Evolutionary conservation across 2,113 vertebrate species (phyloP).

Genomic region (Poecile atricapillus): DNA sequence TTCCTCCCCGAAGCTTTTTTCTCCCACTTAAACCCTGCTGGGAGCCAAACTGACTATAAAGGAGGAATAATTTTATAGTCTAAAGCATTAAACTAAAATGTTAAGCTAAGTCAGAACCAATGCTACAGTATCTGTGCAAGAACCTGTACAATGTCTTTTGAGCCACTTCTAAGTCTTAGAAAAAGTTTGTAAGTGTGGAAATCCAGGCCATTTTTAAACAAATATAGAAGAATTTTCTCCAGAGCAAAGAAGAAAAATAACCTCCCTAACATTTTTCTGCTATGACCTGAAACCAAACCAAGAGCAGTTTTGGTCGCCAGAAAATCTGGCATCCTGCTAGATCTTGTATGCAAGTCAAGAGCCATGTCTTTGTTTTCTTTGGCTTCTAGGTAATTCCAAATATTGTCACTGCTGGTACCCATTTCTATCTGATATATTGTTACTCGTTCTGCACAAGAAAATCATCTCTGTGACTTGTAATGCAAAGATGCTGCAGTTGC

Average conservation of each 20-base stretch:
- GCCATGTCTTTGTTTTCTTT: neutral
- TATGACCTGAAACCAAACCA: neutral
- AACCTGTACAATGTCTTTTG: neutral
- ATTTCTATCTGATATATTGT: neutral
- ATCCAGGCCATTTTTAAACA: neutral
- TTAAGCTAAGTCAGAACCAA: neutral
- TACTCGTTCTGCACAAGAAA: neutral
- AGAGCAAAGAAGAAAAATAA: neutral
- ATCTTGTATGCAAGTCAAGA: neutral
- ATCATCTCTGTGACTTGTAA: neutral
- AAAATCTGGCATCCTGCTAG: neutral
- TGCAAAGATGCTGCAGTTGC: neutral
- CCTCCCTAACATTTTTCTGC: neutral
- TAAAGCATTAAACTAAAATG: neutral
- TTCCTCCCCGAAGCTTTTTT: neutral
- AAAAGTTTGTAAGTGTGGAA: neutral
- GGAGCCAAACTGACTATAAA: neutral
- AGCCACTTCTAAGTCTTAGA: neutral
- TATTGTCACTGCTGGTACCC: neutral
- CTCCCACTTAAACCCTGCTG: neutral
- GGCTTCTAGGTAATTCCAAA: neutral
- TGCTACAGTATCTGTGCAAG: neutral
- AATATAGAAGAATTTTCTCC: neutral
- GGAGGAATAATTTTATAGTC: neutral
- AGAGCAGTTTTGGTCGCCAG: neutral